Conservation (phyloP, 2,888 invertebrate species). For the Lasioglossum vierecki region DNA sequence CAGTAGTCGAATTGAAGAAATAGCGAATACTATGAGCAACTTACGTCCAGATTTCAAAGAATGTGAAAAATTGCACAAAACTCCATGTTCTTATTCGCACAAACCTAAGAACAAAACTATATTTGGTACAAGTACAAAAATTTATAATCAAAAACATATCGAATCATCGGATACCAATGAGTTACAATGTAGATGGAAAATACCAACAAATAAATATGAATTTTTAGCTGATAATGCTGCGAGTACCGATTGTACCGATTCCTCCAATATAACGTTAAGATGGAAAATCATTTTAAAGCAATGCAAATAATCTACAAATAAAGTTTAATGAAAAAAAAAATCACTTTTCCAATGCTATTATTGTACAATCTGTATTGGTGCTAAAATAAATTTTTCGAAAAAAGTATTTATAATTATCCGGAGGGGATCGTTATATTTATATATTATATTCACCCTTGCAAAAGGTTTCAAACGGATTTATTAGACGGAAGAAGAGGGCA, state of each 20-base stretch:
- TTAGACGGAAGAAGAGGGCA: neutral
- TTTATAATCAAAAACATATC: neutral
- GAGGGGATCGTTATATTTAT: too few species aligned
- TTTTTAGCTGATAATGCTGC: neutral
- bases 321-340: neutral
- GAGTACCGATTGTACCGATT: neutral
- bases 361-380: neutral
- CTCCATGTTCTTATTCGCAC: conserved; percentile 40
- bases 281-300: conserved; percentile 44
- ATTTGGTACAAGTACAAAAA: neutral
- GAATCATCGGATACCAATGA: neutral
- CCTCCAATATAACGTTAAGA: conserved; percentile 15
- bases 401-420: neutral
- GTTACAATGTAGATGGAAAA: neutral
- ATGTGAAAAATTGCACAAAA: conserved; percentile 62
- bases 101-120: conserved; percentile 8
- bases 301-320: neutral
- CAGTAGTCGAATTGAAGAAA: neutral
- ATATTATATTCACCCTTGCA: too few species aligned
- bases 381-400: neutral
- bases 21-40: conserved; percentile 56
- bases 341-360: neutral
- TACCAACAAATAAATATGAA: conserved; percentile 2
- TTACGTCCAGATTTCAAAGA: conserved; percentile 65
- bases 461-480: neutral